A percentile compares a stretch with the other conserved stretches of the same genome.
Evolutionary conservation across 1,140 invertebrate genomes (phyloP).

Genomic region (Aphis craccivora): DNA sequence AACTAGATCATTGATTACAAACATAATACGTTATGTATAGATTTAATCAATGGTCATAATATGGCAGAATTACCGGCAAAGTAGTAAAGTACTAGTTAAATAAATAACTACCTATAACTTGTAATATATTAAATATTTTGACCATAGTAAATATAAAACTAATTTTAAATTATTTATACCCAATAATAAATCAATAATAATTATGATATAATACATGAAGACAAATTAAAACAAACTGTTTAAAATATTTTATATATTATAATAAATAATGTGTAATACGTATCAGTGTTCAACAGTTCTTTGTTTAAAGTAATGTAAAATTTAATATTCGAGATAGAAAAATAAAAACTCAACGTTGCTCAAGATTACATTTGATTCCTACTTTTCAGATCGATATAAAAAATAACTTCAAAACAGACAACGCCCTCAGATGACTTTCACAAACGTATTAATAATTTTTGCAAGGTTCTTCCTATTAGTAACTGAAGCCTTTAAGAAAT

Average conservation of each 20-base stretch:
- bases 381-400: not conserved
- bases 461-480: conserved; percentile 43
- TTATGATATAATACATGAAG: not conserved
- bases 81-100: not conserved
- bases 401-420: conserved; percentile 39
- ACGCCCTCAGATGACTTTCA: conserved; percentile 47
- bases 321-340: not conserved
- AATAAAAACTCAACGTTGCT: conserved; percentile 15
- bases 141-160: not conserved
- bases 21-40: not conserved
- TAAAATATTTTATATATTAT: not conserved
- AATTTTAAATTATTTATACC: not conserved
- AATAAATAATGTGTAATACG: not conserved
- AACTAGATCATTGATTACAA: conserved; percentile 1
- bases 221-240: not conserved
- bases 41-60: conserved; percentile 6
- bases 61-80: not conserved
- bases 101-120: not conserved
- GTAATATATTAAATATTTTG: not conserved
- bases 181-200: not conserved
- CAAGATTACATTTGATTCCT: conserved; percentile 7
- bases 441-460: conserved; percentile 5
- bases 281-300: not conserved
- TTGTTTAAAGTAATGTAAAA: not conserved
- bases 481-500: conserved; percentile 6